phyloP scores from a whole-genome alignment of 1,140 invertebrate genomes.

The Argopecten irradians region DNA sequence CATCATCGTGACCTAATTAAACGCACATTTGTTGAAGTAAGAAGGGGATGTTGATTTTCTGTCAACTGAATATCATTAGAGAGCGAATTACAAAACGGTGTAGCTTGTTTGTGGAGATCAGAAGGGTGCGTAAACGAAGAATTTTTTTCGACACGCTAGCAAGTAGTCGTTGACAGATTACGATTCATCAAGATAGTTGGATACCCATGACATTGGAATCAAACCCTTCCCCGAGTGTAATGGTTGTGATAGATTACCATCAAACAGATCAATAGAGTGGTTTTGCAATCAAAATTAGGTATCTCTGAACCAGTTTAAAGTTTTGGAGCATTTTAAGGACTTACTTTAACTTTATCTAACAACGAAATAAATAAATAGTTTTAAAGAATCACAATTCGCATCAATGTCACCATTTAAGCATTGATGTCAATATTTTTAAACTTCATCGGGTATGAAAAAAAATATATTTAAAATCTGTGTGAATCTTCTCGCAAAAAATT shows the following conservation, averaged over 20 bases:
- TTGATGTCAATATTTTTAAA: too few relatives aligned
- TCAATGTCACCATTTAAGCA: too few relatives aligned
- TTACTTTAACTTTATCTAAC: too few relatives aligned
- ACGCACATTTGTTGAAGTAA: background rate
- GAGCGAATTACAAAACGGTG: background rate
- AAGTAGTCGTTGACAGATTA: background rate
- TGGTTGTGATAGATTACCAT: background rate
- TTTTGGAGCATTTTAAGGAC: too few relatives aligned
- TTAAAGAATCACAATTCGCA: too few relatives aligned
- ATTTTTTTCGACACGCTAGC: background rate
- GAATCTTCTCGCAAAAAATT: too few relatives aligned
- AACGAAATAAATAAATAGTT: too few relatives aligned
- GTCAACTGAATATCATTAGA: background rate
- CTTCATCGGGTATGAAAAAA: too few relatives aligned
- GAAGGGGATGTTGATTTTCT: background rate
- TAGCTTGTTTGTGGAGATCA: background rate
- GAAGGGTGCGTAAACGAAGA: background rate
- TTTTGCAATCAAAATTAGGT: background rate
- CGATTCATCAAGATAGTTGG: background rate
- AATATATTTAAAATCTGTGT: too few relatives aligned
- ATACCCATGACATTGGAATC: background rate
- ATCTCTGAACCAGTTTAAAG: too few relatives aligned
- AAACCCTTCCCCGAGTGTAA: background rate
- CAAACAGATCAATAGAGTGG: background rate
- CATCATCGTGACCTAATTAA: background rate